Conservation (phyloP, 2,888 invertebrate species). For the Lycophotia porphyrea region DNA sequence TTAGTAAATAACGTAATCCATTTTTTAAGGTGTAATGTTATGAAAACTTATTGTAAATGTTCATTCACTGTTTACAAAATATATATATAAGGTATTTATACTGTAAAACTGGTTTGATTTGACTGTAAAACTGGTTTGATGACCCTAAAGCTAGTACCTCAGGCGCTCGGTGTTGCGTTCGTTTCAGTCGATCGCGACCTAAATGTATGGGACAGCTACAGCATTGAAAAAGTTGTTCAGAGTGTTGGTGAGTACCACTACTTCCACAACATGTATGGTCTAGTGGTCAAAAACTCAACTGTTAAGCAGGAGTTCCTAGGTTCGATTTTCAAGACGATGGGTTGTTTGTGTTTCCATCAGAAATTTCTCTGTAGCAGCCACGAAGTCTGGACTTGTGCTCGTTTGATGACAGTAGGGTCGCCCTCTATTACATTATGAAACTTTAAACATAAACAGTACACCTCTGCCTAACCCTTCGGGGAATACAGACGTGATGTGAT, state of each 20-base stretch:
- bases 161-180: neutral
- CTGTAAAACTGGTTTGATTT: slow-evolving; percentile 23
- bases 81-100: slow-evolving; percentile 61
- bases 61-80: slow-evolving; percentile 54
- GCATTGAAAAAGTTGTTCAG: neutral
- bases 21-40: slow-evolving; percentile 45
- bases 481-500: neutral
- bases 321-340: neutral
- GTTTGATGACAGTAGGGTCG: neutral
- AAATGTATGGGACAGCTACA: neutral
- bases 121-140: no score
- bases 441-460: neutral
- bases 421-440: neutral
- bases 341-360: neutral
- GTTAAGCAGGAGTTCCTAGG: neutral
- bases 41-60: slow-evolving; percentile 50
- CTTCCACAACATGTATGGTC: neutral
- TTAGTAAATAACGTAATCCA: slow-evolving; percentile 44
- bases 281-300: neutral
- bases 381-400: neutral
- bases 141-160: neutral
- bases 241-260: neutral
- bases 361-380: neutral
- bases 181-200: neutral
- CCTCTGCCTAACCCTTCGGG: neutral